phyloP scores from a whole-genome alignment of 2,797 vertebrate genomes.

The Spea hammondii region DNA sequence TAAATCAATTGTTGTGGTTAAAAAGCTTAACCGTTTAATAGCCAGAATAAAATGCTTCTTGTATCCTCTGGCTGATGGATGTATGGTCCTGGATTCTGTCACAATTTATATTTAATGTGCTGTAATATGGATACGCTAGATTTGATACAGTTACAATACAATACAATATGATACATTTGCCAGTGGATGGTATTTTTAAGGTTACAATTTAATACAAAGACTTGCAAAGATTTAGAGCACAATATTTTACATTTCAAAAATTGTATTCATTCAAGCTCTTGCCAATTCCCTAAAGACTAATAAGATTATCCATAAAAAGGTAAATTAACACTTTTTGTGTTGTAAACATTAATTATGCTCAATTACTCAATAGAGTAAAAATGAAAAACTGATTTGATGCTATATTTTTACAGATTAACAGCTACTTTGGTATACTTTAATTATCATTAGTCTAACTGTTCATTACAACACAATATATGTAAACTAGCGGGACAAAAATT shows the following conservation, averaged over 20 bases:
- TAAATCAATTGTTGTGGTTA: too few species aligned
- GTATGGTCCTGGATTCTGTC: too few species aligned
- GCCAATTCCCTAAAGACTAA: neutral
- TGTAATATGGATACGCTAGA: too few species aligned
- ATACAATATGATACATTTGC: too few species aligned
- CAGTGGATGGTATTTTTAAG: neutral
- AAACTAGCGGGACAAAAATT: neutral
- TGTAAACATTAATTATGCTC: conserved; percentile 7
- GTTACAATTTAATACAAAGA: neutral
- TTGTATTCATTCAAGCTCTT: neutral
- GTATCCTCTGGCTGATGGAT: too few species aligned
- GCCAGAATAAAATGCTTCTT: too few species aligned
- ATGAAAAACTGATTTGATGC: neutral
- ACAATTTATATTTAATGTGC: too few species aligned
- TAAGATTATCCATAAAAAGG: neutral
- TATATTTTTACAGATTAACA: neutral
- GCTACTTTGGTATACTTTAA: neutral
- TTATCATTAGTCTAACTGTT: neutral
- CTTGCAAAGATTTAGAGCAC: neutral
- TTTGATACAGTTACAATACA: too few species aligned
- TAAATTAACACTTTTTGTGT: neutral
- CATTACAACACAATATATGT: neutral
- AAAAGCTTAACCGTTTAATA: too few species aligned
- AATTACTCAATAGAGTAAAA: neutral
- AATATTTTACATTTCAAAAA: neutral